Evolutionary conservation across 2,797 vertebrate genomes (phyloP), one percentile per base, ranked within the genome.

Genomic region (Xenentodon cancila): DNA sequence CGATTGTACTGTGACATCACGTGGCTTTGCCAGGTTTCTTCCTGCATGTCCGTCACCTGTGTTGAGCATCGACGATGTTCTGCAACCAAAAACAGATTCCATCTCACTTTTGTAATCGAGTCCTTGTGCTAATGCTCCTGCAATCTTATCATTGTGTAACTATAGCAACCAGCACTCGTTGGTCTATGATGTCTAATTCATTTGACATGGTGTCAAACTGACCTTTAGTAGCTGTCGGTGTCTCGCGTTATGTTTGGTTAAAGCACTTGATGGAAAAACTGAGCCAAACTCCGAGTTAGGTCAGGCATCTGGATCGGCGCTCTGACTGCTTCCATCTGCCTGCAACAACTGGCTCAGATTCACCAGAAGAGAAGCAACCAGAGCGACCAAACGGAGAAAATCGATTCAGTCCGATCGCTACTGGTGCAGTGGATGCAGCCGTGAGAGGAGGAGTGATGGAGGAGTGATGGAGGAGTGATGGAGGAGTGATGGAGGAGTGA

Each of bases 21-120:
- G 16, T 15, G 2, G 19, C 53, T 34, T 43, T 17, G 20, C 71
- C 17, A 18, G 19, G 19, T 42, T 50, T 3, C 4, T 32, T 7
- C 53, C 40, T 22, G 27, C n/a, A 55, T 37, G 42, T 47, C 65
- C 18, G 13, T 0, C 49, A 40, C 20, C 18, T 45, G 62, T 73
- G n/a, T n/a, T n/a, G n/a, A n/a, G n/a, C n/a, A n/a, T n/a, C n/a
- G n/a, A n/a, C n/a, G n/a, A n/a, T n/a, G n/a, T 63, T 61, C 47
- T 58, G 4, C 43, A 54, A 68, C 32, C 9, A 1, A 1, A 13
- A 37, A 73, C 19, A 50, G 19, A 79, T 66, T 77, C 74, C 73
- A 32, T 32, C 30, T 32, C 30, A 32, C 22, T 45, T 67, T 52
- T 16, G 43, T 37, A 3, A 8, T 3, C 47, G 21, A 60, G 53